A percentile compares a stretch with the other conserved stretches of the same genome.
These are phyloP conservation scores for Neuroterus valhalla DNA, from an alignment of 1,140 invertebrate genomes.

Conservation along the genomic window DNA sequence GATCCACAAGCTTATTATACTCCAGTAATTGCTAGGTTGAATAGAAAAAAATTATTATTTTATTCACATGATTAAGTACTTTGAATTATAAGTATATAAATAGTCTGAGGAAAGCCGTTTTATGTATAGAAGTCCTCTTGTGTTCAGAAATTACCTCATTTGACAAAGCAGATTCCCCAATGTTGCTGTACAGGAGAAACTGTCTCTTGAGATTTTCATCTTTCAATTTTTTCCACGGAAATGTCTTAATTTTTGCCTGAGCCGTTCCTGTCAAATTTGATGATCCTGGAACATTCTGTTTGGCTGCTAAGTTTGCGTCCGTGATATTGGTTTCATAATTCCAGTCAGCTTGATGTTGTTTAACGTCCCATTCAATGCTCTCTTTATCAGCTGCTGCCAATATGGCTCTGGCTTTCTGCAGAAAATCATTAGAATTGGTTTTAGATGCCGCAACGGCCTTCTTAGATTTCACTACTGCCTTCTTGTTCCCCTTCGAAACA, in stretches of 20 bases:
- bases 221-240: neutral
- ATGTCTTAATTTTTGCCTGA: neutral
- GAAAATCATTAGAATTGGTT: neutral
- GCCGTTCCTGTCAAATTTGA: neutral
- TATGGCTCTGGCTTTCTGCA: neutral
- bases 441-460: too few relatives aligned
- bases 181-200: neutral
- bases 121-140: too few relatives aligned
- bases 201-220: neutral
- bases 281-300: neutral
- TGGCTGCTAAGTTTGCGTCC: neutral
- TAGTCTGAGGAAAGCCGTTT: too few relatives aligned
- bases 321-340: neutral
- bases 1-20: constrained; percentile 78
- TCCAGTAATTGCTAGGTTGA: constrained; percentile 74
- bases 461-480: neutral
- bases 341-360: neutral
- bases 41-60: too few relatives aligned
- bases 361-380: neutral
- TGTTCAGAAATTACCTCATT: neutral
- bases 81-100: neutral
- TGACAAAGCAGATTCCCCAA: neutral
- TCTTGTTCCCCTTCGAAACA: neutral
- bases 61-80: neutral
- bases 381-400: neutral